Conservation (phyloP, 2,797 vertebrate genomes). For the Helostoma temminkii region DNA sequence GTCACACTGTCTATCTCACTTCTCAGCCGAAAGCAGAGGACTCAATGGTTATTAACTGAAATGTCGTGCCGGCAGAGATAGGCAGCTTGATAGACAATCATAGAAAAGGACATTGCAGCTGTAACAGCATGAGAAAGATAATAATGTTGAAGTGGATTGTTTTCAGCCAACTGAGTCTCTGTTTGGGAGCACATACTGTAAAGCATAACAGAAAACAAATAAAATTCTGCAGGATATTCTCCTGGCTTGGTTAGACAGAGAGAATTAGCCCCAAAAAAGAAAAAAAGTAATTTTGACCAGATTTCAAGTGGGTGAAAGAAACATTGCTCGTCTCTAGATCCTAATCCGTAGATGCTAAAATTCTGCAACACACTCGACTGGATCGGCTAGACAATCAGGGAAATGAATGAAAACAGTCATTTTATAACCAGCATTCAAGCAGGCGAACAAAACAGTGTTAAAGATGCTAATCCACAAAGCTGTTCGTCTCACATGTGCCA, state of each 20-base stretch:
- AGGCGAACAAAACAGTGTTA: constrained; percentile 72
- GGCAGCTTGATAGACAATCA: constrained; percentile 76
- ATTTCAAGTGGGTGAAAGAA: constrained; percentile 61
- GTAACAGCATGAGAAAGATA: constrained; percentile 72
- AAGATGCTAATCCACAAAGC: constrained; percentile 79
- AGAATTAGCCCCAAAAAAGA: background rate
- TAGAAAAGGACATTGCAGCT: constrained; percentile 72
- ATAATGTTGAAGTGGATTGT: constrained; percentile 78
- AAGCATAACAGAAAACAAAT: constrained; percentile 70
- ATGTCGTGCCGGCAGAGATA: constrained; percentile 67
- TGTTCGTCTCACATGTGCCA: constrained; percentile 64
- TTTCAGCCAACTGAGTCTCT: constrained; percentile 71
- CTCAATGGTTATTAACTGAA: constrained; percentile 76
- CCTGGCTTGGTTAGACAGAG: constrained; percentile 53
- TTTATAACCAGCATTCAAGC: constrained; percentile 44
- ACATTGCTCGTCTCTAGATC: constrained; percentile 46
- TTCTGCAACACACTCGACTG: constrained; percentile 39
- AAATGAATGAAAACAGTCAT: constrained; percentile 58
- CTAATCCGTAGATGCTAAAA: constrained; percentile 55
- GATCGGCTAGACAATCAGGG: constrained; percentile 43
- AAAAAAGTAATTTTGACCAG: constrained; percentile 47
- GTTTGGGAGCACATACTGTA: constrained; percentile 63
- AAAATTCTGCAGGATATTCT: constrained; percentile 58
- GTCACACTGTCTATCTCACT: constrained; percentile 69
- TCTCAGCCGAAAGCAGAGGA: constrained; percentile 63